Percentiles rank a stretch among this genome's conserved stretches.
These are phyloP conservation scores for Epinephelus lanceolatus DNA, from an alignment of 2,113 vertebrate species.

Conservation along the genomic window DNA sequence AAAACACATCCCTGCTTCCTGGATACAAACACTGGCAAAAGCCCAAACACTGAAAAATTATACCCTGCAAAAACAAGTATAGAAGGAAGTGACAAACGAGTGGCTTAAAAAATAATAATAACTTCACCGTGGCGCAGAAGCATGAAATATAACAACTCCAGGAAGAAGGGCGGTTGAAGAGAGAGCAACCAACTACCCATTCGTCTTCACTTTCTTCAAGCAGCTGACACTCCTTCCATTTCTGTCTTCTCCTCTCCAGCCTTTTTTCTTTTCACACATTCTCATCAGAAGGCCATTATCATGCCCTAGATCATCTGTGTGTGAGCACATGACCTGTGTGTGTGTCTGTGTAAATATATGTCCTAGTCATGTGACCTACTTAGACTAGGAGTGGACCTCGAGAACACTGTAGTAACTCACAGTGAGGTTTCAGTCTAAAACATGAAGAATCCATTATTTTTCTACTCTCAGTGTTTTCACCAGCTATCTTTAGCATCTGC, in stretches of 20 bases:
- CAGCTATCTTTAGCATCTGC: slow-evolving; percentile 53
- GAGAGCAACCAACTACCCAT: slow-evolving; percentile 12
- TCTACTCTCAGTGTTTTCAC: slow-evolving; percentile 38
- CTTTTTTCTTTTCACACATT: slow-evolving; percentile 35
- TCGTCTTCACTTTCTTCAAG: slow-evolving; percentile 31
- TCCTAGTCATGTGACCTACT: slow-evolving; percentile 55
- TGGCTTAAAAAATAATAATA: slow-evolving; percentile 49
- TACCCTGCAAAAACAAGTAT: slow-evolving; percentile 42
- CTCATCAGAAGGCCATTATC: slow-evolving; percentile 37
- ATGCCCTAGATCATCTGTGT: slow-evolving; percentile 14
- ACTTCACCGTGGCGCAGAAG: slow-evolving; percentile 27
- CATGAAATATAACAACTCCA: slow-evolving; percentile 31
- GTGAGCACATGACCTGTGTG: slow-evolving; percentile 4
- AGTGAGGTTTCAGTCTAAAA: slow-evolving; percentile 33
- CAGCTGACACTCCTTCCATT: slow-evolving; percentile 30
- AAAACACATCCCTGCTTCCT: slow-evolving; percentile 12
- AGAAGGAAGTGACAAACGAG: slow-evolving; percentile 56
- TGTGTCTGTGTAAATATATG: neutral
- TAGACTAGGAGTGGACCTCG: slow-evolving; percentile 28
- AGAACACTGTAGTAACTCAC: slow-evolving; percentile 16
- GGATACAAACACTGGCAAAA: slow-evolving; percentile 53
- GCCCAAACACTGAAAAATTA: slow-evolving; percentile 52
- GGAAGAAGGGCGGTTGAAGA: slow-evolving; percentile 12
- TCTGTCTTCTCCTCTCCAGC: neutral
- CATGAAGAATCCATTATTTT: slow-evolving; percentile 52